These are phyloP conservation scores for Timema podura DNA, from an alignment of 2,888 invertebrate species.

Conservation along the genomic window DNA sequence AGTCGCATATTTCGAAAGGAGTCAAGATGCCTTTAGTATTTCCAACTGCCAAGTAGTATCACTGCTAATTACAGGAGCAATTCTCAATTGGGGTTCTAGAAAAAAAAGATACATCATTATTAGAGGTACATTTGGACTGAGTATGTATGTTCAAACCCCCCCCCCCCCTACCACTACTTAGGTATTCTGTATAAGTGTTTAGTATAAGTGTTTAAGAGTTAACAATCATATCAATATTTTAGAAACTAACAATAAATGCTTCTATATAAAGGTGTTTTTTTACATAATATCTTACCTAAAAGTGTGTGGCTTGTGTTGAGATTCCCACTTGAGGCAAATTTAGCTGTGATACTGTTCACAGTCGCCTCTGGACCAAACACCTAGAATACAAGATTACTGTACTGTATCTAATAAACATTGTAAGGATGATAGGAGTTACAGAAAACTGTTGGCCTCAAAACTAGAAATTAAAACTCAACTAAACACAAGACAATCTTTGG, in stretches of 20 bases:
- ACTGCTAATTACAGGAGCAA: constrained; percentile 50
- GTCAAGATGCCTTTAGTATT: neutral
- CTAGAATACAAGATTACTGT: constrained; percentile 20
- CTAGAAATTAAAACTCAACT: too few species aligned
- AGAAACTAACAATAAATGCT: neutral
- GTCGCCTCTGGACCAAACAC: constrained; percentile 30
- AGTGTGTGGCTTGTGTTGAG: constrained; percentile 6
- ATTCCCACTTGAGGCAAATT: neutral
- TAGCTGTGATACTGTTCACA: constrained; percentile 27
- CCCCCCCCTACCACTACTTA: too few species aligned
- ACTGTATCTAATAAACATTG: neutral
- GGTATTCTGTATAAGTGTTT: too few species aligned
- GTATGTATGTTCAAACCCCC: too few species aligned
- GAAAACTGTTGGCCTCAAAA: too few species aligned
- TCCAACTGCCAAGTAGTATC: constrained; percentile 18
- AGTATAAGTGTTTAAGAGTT: constrained; percentile 10
- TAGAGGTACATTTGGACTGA: too few species aligned
- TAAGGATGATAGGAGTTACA: neutral
- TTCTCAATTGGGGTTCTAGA: constrained; percentile 58
- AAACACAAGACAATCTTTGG: too few species aligned
- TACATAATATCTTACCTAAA: constrained; percentile 18
- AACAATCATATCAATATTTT: neutral
- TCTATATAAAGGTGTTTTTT: neutral
- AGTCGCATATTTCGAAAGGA: too few species aligned
- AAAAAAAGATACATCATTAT: constrained; percentile 35